phyloP scores from a whole-genome alignment of 2,888 invertebrate species.

The Ernsta delagoae region DNA sequence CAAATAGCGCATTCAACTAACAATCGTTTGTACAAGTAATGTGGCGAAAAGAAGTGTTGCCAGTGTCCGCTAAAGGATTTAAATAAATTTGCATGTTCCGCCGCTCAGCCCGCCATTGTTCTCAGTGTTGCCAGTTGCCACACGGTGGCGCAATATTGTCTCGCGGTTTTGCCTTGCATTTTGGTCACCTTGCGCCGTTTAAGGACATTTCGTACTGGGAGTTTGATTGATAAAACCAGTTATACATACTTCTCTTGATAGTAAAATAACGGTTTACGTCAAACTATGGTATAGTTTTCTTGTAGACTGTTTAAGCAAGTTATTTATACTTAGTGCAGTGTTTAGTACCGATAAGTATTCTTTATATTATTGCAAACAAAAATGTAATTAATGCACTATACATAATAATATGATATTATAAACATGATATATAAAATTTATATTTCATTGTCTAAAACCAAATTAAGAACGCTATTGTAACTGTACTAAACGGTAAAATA shows the following conservation, averaged over 20 bases:
- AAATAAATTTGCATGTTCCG: slow-evolving; percentile 47
- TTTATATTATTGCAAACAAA: too few relatives aligned
- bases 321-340: too few relatives aligned
- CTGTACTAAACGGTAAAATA: too few relatives aligned
- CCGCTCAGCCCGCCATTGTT: slow-evolving; percentile 35
- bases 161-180: slow-evolving; percentile 30
- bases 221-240: neutral
- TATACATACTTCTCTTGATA: neutral
- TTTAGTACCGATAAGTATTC: too few relatives aligned
- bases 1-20: slow-evolving; percentile 28
- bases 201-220: slow-evolving; percentile 8
- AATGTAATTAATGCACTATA: too few relatives aligned
- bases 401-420: too few relatives aligned
- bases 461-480: too few relatives aligned
- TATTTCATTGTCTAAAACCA: too few relatives aligned
- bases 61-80: slow-evolving; percentile 39
- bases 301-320: too few relatives aligned
- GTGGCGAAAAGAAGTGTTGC: slow-evolving; percentile 34
- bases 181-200: slow-evolving; percentile 28
- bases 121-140: slow-evolving; percentile 31
- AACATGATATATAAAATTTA: too few relatives aligned
- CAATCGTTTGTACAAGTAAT: slow-evolving; percentile 29
- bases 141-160: slow-evolving; percentile 34
- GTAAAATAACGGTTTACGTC: too few relatives aligned
- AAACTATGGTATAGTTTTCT: too few relatives aligned